Conservation (phyloP, 2,888 invertebrate species). For the Iphiclides podalirius region DNA sequence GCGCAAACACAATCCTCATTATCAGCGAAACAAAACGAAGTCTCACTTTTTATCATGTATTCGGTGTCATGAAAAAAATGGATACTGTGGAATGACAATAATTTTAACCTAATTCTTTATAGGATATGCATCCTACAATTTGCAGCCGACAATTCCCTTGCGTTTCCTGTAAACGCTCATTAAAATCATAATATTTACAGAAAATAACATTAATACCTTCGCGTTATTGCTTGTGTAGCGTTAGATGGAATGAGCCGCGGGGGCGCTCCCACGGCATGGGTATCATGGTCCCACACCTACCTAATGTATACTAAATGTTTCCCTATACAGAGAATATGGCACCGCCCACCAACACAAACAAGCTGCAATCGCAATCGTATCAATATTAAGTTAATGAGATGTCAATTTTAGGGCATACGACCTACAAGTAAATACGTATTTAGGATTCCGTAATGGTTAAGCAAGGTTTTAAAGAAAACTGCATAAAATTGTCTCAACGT, state of each 20-base stretch:
- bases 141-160: no score
- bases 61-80: no score
- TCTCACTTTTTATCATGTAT: no score
- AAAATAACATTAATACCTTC: constrained; percentile 6
- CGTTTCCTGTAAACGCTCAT: no score
- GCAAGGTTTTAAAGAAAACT: no score
- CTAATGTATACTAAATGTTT: constrained; percentile 34
- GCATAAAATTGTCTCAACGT: no score
- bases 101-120: no score
- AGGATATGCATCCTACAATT: no score
- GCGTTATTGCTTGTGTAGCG: constrained; percentile 16
- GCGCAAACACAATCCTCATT: constrained; percentile 1
- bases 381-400: constrained; percentile 45
- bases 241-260: constrained; percentile 35
- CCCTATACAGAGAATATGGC: constrained; percentile 55
- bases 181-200: background rate
- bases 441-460: background rate
- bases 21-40: no score
- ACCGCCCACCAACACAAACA: constrained; percentile 45
- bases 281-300: constrained; percentile 42
- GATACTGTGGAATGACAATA: no score
- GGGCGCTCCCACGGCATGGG: constrained; percentile 56
- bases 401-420: constrained; percentile 4
- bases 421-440: background rate
- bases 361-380: constrained; percentile 53